These are phyloP conservation scores for Hafferia zeledoni DNA, from an alignment of 2,797 vertebrate genomes.

Conservation along the genomic window DNA sequence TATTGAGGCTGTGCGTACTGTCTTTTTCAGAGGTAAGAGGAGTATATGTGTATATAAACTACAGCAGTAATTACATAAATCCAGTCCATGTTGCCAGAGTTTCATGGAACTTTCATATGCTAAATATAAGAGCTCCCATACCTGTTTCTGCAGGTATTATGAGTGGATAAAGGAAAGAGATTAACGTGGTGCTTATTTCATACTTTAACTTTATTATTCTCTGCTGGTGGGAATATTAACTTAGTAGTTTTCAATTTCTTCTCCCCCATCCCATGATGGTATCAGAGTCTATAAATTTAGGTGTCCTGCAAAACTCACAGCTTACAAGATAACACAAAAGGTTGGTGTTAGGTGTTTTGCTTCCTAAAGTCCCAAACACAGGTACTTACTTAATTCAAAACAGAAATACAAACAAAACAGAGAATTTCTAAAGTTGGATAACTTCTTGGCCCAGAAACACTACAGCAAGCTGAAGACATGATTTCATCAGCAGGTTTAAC, in stretches of 20 bases:
- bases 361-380: neutral
- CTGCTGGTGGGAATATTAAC: neutral
- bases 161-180: neutral
- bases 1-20: neutral
- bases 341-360: neutral
- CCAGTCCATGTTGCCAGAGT: neutral
- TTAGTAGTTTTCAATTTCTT: neutral
- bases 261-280: neutral
- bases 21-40: slow-evolving; percentile 27
- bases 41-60: neutral
- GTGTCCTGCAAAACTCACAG: neutral
- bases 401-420: neutral
- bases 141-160: slow-evolving; percentile 7
- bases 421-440: neutral
- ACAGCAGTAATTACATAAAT: neutral
- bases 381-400: neutral
- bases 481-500: neutral
- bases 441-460: neutral
- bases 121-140: slow-evolving; percentile 28
- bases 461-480: neutral
- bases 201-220: neutral
- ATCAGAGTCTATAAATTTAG: neutral
- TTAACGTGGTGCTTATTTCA: neutral
- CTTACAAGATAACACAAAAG: neutral
- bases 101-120: neutral